Evolutionary conservation across 2,888 invertebrate species (phyloP), one percentile per base, ranked within the genome.

Genomic region (Enchytraeus crypticus): DNA sequence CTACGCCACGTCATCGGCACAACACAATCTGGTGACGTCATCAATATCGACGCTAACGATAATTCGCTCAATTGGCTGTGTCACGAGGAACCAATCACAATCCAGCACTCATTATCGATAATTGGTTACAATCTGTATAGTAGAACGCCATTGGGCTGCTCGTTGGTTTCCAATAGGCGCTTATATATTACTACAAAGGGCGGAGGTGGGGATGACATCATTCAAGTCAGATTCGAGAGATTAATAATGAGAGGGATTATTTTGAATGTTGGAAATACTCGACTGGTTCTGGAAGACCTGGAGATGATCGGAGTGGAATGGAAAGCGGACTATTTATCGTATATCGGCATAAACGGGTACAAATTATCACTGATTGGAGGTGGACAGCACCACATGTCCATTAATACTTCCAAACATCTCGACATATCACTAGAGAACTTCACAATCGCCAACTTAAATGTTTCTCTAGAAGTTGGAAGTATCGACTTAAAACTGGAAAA

Each of bases 171-270:
- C 23, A 38, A n/a, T 14, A 32, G 54, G 32, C 43, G 32, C n/a
- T 38, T 54, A 18, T 23, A 18, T 21, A 0, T 54, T 11, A 5
- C 3, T 4, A 34, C 38, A 2, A 21, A 38, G 33, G n/a, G n/a
- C n/a, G 49, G 27, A 18, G 29, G 49, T 29, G 54, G 38, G 14
- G 34, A 34, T 54, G 54, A 54, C 54, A 38, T 54, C 54, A 53
- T 53, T n/a, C 18, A 11, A 23, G 5, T 54, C 27, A 34, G 11
- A 2, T 14, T 54, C 8, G 2, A 38, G 27, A 32, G 38, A n/a
- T 5, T 54, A 0, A 34, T 27, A 23, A 27, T 34, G 14, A 32
- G 33, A 14, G 26, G 38, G 14, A 21, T 54, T 2, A 3, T 54
- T 2, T 38, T 54, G 8, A 11, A 23, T 23, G 38, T 54, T 18